Percentiles rank a stretch among this genome's conserved stretches.
These are phyloP conservation scores for Siniperca knerii DNA, from an alignment of 2,113 vertebrate species.

Conservation along the genomic window DNA sequence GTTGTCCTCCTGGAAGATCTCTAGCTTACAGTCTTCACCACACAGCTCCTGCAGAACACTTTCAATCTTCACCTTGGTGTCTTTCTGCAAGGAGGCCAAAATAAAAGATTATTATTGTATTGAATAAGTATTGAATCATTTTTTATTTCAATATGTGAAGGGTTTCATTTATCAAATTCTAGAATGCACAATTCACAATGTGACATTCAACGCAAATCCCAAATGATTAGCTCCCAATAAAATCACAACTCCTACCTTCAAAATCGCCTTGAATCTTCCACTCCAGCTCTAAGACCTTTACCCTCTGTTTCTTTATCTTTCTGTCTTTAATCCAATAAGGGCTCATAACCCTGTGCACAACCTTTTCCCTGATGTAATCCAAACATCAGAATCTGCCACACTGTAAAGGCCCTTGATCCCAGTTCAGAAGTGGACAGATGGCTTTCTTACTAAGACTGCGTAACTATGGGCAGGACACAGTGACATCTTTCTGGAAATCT, in stretches of 20 bases:
- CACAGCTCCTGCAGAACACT: constrained; percentile 78
- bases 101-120: background rate
- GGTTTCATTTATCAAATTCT: background rate
- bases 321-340: constrained; percentile 27
- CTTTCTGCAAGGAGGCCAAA: constrained; percentile 62
- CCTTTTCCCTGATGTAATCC: constrained; percentile 30
- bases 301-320: background rate
- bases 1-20: constrained; percentile 81
- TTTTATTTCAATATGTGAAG: background rate
- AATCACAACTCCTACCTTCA: constrained; percentile 8
- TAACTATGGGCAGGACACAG: background rate
- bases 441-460: background rate
- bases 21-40: constrained; percentile 76
- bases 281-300: constrained; percentile 19
- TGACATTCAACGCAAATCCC: background rate
- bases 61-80: constrained; percentile 71
- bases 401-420: constrained; percentile 26
- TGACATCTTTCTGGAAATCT: constrained; percentile 5
- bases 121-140: background rate
- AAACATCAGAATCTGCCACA: constrained; percentile 18
- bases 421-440: background rate
- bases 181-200: background rate
- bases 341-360: constrained; percentile 2
- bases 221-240: background rate
- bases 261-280: background rate